phyloP scores from a whole-genome alignment of 2,888 invertebrate genomes.

The Diplolepis rosae region DNA sequence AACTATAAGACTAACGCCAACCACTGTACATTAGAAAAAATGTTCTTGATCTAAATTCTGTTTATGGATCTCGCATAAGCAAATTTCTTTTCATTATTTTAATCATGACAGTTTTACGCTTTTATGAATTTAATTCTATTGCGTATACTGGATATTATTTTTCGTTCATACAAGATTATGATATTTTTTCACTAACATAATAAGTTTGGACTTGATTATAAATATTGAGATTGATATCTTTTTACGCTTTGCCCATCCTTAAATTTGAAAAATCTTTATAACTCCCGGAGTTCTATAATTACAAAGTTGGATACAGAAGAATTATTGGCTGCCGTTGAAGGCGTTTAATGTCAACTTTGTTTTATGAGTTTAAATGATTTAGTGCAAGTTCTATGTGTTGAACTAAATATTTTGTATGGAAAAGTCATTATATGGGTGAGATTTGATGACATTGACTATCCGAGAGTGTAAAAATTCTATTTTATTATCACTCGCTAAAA shows the following conservation, averaged over 20 bases:
- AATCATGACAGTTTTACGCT: background rate
- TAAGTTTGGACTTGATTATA: background rate
- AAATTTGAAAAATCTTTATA: background rate
- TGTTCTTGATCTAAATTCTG: background rate
- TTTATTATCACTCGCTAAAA: background rate
- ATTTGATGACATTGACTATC: background rate
- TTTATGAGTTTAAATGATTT: background rate
- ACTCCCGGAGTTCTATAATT: background rate
- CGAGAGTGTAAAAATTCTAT: background rate
- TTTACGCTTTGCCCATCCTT: background rate
- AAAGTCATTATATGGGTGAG: conserved; percentile 7
- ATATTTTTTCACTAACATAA: too few relatives aligned
- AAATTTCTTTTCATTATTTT: background rate
- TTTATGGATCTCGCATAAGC: background rate
- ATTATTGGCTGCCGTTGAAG: background rate
- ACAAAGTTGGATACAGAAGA: background rate
- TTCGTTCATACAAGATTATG: too few relatives aligned
- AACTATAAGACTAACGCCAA: background rate
- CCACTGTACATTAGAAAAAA: background rate
- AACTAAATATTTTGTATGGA: background rate
- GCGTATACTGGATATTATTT: too few relatives aligned
- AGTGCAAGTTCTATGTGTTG: background rate
- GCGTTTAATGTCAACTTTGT: background rate
- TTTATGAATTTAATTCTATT: too few relatives aligned
- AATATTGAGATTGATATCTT: background rate